These are phyloP conservation scores for Garrulus glandarius DNA, from an alignment of 2,797 vertebrate species.

Conservation along the genomic window DNA sequence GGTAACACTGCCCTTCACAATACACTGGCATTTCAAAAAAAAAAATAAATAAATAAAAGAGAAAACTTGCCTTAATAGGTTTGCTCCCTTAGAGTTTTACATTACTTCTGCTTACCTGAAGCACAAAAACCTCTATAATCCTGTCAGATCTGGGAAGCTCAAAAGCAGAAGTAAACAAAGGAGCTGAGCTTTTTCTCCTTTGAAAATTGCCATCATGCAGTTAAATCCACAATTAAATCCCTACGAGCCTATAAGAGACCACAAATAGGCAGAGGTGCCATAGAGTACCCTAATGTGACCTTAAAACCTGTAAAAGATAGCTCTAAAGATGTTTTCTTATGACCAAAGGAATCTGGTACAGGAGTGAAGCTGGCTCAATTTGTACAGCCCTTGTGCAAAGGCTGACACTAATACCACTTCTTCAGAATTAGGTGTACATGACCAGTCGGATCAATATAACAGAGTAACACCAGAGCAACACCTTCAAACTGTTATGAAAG, in stretches of 20 bases:
- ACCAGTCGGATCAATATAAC: accelerated
- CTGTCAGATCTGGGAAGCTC: neutral
- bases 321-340: neutral
- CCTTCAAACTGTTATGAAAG: neutral
- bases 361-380: neutral
- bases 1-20: neutral
- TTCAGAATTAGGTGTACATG: neutral
- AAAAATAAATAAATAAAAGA: neutral
- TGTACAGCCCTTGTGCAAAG: neutral
- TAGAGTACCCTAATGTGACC: neutral
- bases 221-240: neutral
- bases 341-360: neutral
- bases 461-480: neutral
- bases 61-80: neutral
- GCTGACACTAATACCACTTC: neutral
- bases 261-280: neutral
- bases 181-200: neutral
- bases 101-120: neutral
- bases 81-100: neutral
- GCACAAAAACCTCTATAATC: neutral
- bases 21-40: neutral
- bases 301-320: neutral
- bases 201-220: neutral
- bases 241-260: neutral
- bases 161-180: neutral